Conservation (phyloP, 2,797 vertebrate species). For the Chrysocyon brachyurus region DNA sequence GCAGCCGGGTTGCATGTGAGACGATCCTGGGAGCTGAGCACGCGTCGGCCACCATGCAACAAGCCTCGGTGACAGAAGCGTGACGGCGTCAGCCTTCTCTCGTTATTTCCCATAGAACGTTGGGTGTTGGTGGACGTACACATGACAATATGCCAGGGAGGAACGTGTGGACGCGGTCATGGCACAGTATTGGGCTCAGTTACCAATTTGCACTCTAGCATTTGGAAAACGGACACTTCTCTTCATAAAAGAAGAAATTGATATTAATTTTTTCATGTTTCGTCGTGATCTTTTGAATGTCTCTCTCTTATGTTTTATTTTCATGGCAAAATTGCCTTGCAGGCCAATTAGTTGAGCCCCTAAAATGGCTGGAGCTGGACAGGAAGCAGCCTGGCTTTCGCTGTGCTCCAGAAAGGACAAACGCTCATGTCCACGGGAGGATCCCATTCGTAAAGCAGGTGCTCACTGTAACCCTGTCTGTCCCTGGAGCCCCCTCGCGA, state of each 20-base stretch:
- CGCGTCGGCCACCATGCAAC: accelerated
- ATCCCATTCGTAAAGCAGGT: accelerated
- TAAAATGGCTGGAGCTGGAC: background rate
- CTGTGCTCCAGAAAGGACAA: background rate
- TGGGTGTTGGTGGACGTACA: accelerated
- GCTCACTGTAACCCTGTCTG: accelerated
- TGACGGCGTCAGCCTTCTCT: background rate
- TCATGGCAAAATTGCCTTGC: background rate
- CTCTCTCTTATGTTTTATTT: background rate
- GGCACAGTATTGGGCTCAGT: background rate
- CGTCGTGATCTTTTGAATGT: background rate
- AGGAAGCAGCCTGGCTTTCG: background rate
- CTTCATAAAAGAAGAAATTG: background rate
- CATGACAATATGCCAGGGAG: accelerated
- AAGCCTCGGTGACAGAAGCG: background rate
- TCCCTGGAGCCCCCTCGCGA: accelerated
- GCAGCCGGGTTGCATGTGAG: background rate
- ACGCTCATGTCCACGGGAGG: accelerated
- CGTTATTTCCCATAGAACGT: accelerated
- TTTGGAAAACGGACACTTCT: background rate
- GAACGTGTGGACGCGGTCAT: no score
- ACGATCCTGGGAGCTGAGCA: background rate
- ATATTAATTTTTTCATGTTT: background rate
- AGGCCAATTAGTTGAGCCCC: background rate
- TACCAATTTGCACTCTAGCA: background rate